A percentile compares a stretch with the other conserved stretches of the same genome.
These are phyloP conservation scores for Capreolus pygargus DNA, from an alignment of 2,113 vertebrate genomes.

Conservation along the genomic window DNA sequence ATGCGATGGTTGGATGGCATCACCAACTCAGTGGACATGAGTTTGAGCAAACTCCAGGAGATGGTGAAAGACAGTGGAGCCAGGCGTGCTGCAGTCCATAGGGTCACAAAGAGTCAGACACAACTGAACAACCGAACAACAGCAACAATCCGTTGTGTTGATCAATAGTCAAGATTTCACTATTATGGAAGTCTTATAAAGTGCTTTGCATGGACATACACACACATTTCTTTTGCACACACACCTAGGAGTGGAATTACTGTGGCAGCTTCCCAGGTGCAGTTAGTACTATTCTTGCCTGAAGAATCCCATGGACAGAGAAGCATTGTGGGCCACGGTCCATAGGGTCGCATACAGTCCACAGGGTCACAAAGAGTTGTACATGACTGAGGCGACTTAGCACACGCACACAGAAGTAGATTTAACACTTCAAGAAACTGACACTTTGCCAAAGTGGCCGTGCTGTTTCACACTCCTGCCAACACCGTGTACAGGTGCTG, in stretches of 20 bases:
- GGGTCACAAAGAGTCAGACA: neutral
- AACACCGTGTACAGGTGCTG: rapidly evolving
- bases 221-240: neutral
- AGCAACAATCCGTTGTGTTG: neutral
- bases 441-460: neutral
- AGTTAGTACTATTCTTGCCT: neutral
- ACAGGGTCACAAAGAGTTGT: neutral
- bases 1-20: neutral
- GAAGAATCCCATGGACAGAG: neutral
- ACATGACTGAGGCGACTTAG: neutral
- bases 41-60: neutral
- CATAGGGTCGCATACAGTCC: neutral
- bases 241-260: neutral
- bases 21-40: neutral
- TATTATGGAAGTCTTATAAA: neutral
- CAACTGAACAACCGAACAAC: neutral
- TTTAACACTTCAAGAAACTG: neutral
- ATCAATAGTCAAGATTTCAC: no score
- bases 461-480: rapidly evolving
- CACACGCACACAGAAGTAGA: neutral
- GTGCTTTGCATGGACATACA: no score
- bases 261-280: neutral
- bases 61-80: neutral
- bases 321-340: neutral
- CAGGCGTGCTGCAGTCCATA: rapidly evolving